phyloP scores from a whole-genome alignment of 1,140 invertebrate species.

The Leptinotarsa defecta region DNA sequence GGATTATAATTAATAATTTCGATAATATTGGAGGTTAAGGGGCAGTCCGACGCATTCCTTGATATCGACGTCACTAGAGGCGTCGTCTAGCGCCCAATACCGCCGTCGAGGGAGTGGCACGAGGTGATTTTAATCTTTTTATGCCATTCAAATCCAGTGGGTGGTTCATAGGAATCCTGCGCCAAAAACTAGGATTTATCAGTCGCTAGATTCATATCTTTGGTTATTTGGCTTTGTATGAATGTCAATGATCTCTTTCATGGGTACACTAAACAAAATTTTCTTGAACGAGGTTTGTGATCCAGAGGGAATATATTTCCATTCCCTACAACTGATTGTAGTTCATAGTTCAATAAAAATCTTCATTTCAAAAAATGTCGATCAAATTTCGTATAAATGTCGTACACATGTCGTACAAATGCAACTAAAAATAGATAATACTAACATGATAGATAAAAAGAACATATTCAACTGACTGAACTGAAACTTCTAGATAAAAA shows the following conservation, averaged over 20 bases:
- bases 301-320: too few relatives aligned
- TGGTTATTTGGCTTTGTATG: constrained; percentile 10
- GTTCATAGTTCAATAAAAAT: too few relatives aligned
- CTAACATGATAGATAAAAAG: too few relatives aligned
- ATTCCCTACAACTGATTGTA: too few relatives aligned
- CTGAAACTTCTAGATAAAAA: too few relatives aligned
- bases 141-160: constrained; percentile 57
- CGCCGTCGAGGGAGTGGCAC: constrained; percentile 54
- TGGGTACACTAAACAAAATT: neutral
- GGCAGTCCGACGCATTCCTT: constrained; percentile 46
- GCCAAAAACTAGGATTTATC: constrained; percentile 32
- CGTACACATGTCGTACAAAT: too few relatives aligned
- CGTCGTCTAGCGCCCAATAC: constrained; percentile 53
- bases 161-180: constrained; percentile 53
- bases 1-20: constrained; percentile 46
- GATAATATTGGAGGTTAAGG: constrained; percentile 42
- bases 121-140: constrained; percentile 57
- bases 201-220: constrained; percentile 11
- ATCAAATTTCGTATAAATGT: too few relatives aligned
- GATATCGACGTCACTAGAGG: constrained; percentile 55
- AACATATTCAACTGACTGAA: too few relatives aligned
- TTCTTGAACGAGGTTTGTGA: neutral
- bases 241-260: too few relatives aligned
- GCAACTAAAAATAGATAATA: too few relatives aligned
- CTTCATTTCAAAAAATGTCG: too few relatives aligned